Evolutionary conservation across 2,888 invertebrate genomes (phyloP).

Genomic region (Apotomis betuletana): DNA sequence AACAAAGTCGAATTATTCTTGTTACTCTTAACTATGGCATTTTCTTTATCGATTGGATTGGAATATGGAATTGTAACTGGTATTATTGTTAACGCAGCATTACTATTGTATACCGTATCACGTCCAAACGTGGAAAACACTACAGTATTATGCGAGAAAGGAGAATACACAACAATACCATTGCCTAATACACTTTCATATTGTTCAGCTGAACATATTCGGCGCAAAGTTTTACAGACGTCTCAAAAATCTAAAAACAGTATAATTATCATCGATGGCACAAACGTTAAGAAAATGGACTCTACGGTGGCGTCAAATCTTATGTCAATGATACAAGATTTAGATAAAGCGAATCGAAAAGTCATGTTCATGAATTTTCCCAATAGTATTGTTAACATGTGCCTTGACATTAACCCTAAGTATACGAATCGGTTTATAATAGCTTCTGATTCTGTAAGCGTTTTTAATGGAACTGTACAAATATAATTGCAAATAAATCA

Average conservation of each 20-base stretch:
- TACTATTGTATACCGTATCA: slow-evolving; percentile 65
- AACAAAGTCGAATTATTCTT: slow-evolving; percentile 84
- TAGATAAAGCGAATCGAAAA: slow-evolving; percentile 59
- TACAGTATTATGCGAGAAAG: slow-evolving; percentile 53
- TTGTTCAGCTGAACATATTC: slow-evolving; percentile 71
- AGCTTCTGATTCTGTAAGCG: slow-evolving; percentile 53
- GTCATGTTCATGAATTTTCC: slow-evolving; percentile 69
- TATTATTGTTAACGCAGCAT: slow-evolving; percentile 62
- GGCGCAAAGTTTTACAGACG: slow-evolving; percentile 56
- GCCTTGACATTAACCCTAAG: slow-evolving; percentile 59
- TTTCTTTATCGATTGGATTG: slow-evolving; percentile 65
- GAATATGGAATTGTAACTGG: slow-evolving; percentile 74
- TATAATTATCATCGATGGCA: slow-evolving; percentile 66
- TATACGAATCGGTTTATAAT: slow-evolving; percentile 58
- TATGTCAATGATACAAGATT: slow-evolving; percentile 64
- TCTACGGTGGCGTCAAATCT: slow-evolving; percentile 72
- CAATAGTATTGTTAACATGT: slow-evolving; percentile 58
- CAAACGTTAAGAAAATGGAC: slow-evolving; percentile 64
- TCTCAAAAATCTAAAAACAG: slow-evolving; percentile 50
- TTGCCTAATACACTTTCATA: slow-evolving; percentile 65
- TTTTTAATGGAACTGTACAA: slow-evolving; percentile 52
- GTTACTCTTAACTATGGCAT: slow-evolving; percentile 57
- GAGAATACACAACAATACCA: slow-evolving; percentile 59
- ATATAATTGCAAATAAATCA: background rate
- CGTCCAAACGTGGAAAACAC: slow-evolving; percentile 61